phyloP scores from a whole-genome alignment of 1,140 invertebrate genomes.

The Nephotettix cincticeps region DNA sequence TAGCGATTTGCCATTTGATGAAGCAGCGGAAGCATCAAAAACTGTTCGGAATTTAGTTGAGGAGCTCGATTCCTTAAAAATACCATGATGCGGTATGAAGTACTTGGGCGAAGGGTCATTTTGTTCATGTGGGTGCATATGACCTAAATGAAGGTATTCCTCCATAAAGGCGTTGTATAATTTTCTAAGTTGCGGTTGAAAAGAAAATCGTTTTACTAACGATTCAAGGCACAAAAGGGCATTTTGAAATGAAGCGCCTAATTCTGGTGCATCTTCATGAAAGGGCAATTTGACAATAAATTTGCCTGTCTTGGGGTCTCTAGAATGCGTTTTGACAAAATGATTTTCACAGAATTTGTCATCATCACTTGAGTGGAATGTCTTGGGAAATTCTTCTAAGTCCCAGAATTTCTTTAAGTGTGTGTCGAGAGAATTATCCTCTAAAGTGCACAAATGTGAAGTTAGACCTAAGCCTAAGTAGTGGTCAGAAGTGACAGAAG shows the following conservation, averaged over 20 bases:
- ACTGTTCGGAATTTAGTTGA: constrained; percentile 32
- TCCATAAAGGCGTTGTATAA: constrained; percentile 19
- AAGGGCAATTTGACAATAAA: constrained; percentile 30
- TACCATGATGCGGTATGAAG: too few relatives aligned
- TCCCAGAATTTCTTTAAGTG: constrained; percentile 15
- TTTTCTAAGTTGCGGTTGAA: neutral
- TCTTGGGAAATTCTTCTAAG: neutral
- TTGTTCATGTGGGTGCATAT: constrained; percentile 15
- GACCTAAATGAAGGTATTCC: constrained; percentile 18
- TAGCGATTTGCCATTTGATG: constrained; percentile 32
- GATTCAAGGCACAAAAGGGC: constrained; percentile 3
- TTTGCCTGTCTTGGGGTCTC: constrained; percentile 5
- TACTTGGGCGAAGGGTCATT: constrained; percentile 31
- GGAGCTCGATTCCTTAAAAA: constrained; percentile 29
- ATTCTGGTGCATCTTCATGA: neutral
- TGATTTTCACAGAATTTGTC: constrained; percentile 17
- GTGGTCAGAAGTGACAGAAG: too few relatives aligned
- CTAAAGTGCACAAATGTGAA: neutral
- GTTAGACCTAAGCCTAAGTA: too few relatives aligned
- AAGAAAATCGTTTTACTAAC: neutral
- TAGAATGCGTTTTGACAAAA: constrained; percentile 7
- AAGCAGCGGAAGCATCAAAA: constrained; percentile 32
- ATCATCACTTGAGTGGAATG: neutral
- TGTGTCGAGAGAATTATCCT: neutral
- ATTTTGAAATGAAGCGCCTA: constrained; percentile 18